Base-by-base conservation (phyloP, 2,113 vertebrate genomes). In the Tragelaphus buxtoni region DNA sequence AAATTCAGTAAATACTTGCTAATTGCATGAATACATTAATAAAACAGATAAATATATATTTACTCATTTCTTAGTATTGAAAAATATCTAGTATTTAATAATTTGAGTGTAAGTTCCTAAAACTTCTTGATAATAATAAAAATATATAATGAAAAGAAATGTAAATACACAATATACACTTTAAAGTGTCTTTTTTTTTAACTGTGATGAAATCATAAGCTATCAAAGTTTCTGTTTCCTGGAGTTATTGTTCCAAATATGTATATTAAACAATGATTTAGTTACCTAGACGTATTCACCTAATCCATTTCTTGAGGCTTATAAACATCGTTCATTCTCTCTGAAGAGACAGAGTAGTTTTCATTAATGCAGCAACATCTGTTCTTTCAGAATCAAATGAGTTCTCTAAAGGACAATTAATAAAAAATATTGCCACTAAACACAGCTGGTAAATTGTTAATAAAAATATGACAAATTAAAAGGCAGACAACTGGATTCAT, bases 351-450 rank as follows among this genome's bases (percentile, higher is more conserved):
- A 69, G 22, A 93, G 60, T 94, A 83, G 85, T 97, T 98, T 98
- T 96, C 83, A 97, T 98, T 98, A 98, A 98, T 96, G 83, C 87
- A 97, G 49, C 32, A 98, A 97, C 98, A 98, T 97, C 98, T 98
- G 97, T 97, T 98, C 97, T 95, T 97, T 97, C 94, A 97, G 86
- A 97, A 97, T 92, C 92, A 97, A 98, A 97, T 97, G n/a, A 98
- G 63, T 88, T 98, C 97, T 97, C 97, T 94, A 69, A 97, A 97
- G 95, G 89, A 96, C 85, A 98, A 97, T 98, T 98, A 98, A 98
- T 98, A 98, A 97, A 96, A 98, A 97, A 98, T 98, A 96, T 97
- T 97, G 92, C 92, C 96, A 96, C 91, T 97, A 97, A 98, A 97
- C 94, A 97, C 56, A 97, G 85, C 69, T 98, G 97, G 63, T 74